Conservation (phyloP, 2,113 vertebrate species). For the Dasyornis broadbenti region DNA sequence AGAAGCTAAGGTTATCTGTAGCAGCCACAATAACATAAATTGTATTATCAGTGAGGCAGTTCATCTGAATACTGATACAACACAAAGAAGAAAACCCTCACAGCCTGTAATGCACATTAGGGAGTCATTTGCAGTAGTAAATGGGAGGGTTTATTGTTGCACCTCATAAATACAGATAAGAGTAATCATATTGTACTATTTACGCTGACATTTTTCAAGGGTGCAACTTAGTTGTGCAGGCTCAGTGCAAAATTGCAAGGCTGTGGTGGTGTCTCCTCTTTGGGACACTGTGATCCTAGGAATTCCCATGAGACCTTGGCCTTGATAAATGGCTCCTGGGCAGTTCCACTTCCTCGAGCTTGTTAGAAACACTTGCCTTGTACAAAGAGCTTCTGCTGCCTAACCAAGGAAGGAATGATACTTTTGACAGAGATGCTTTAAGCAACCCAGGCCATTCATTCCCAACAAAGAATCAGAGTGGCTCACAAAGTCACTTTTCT, state of each 20-base stretch:
- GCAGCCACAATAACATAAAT: not conserved
- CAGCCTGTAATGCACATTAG: not conserved
- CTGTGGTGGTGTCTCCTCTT: not conserved
- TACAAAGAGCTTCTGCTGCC: not conserved
- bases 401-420: not conserved
- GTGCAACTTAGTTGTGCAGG: not conserved
- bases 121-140: not conserved
- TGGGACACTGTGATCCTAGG: not conserved
- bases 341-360: not conserved
- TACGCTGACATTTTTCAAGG: not conserved
- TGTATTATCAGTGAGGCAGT: not conserved
- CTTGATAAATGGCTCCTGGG: not conserved
- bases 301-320: not conserved
- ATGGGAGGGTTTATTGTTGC: not conserved
- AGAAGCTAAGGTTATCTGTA: not conserved
- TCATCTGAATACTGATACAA: not conserved
- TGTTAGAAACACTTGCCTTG: not conserved
- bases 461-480: too few species aligned
- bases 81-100: not conserved
- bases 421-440: not conserved
- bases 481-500: not conserved
- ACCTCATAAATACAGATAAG: not conserved
- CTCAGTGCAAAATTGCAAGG: not conserved
- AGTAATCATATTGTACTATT: not conserved
- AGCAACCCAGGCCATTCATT: not conserved